Base-by-base conservation (phyloP, 2,888 invertebrate species). In the Argyresthia albistria region DNA sequence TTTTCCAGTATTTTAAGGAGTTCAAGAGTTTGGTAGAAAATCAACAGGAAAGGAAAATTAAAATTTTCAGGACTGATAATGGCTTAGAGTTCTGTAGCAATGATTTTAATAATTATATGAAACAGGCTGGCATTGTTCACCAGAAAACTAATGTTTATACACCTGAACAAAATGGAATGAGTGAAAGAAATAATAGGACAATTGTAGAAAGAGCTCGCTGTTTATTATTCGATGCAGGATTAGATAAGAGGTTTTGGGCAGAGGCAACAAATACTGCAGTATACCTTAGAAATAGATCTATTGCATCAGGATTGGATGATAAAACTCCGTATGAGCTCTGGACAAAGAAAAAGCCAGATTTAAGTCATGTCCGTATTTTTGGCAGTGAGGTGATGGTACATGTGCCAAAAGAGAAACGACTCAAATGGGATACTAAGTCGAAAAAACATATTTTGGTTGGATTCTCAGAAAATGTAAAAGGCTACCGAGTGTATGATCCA, bases 111-210 rank as follows among this genome's bases (percentile, higher is more conserved):
- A 9, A 46, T 14, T 59, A 43, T 50, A 47, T 62, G n/a, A 53
- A 54, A 10, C 36, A 54, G 12, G 8, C 11, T n/a, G 62, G 58
- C 0, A 60, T 62, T 10, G 48, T 58, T 14, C 62, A 64, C 45
- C 62, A 62, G 25, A 60, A 54, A 45, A 57, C 60, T 0, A 59
- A 58, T 36, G 42, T 54, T 0, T 60, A 62, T 25, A 58, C 55
- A 1, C 58, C 63, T 0, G 58, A 62, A 45, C 61, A 62, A 46
- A 61, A 62, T 53, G 61, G 58, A 4, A 0, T 63, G 8, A 51
- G 57, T n/a, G 60, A 63, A 15, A 37, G 65, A 16, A 48, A 15
- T 4, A 62, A 63, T 42, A 16, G 60, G 12, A 59, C 60, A 11
- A 36, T 61, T 9, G 56, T 58, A 6, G 60, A 61, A 39, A 56